Conservation (phyloP, 2,113 vertebrate species). For the Hipposideros armiger region DNA sequence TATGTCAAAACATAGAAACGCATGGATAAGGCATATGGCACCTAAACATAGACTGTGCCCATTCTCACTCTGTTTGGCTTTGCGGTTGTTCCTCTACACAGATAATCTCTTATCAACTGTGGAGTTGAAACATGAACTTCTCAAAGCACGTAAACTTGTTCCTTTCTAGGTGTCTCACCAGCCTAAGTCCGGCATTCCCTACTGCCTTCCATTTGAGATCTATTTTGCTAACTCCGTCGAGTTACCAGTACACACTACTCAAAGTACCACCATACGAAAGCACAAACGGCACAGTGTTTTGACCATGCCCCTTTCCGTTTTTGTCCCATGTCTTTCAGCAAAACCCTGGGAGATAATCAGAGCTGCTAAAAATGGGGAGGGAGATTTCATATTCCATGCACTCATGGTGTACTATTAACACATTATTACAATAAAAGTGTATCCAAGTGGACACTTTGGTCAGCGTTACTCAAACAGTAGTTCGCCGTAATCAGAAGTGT, state of each 20-base stretch:
- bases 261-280: not conserved
- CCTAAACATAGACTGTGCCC: not conserved
- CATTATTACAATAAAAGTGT: not conserved
- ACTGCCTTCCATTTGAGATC: not conserved
- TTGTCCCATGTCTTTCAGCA: not conserved
- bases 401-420: fast-evolving
- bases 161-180: not conserved
- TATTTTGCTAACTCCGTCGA: not conserved
- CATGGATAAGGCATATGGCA: not conserved
- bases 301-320: fast-evolving
- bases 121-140: not conserved
- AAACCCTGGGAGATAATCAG: not conserved
- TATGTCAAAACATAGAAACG: not conserved
- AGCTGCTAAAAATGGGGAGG: not conserved
- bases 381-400: not conserved
- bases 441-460: too few relatives aligned
- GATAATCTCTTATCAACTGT: not conserved
- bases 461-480: too few relatives aligned
- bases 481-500: too few relatives aligned
- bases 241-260: not conserved
- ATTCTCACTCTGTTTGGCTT: not conserved
- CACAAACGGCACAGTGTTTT: not conserved
- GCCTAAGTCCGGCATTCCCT: not conserved
- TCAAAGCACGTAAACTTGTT: not conserved
- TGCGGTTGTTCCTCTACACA: not conserved